phyloP scores from a whole-genome alignment of 1,140 invertebrate species.

The Cydia amplana region DNA sequence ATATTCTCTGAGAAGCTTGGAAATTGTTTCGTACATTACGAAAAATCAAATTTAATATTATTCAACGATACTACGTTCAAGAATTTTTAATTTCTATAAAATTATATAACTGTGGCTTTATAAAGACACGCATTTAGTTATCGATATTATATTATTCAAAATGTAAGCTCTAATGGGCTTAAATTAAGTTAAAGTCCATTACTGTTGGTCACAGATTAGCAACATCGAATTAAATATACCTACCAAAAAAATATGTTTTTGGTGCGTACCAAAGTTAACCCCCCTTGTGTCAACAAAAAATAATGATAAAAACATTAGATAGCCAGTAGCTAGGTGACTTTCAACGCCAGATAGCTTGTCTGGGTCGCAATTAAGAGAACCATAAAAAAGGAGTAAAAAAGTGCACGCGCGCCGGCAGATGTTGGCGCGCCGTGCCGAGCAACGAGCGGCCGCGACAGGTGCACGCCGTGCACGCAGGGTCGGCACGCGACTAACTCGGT shows the following conservation, averaged over 20 bases:
- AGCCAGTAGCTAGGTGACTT: background rate
- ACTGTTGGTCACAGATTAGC: too few relatives aligned
- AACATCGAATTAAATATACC: too few relatives aligned
- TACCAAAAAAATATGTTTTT: too few relatives aligned
- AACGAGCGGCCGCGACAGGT: slow-evolving; percentile 68
- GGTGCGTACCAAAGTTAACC: background rate
- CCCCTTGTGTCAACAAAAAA: background rate
- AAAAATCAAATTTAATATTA: background rate
- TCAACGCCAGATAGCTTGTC: slow-evolving; percentile 32
- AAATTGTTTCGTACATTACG: background rate
- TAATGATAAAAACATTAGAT: background rate
- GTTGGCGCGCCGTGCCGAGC: slow-evolving; percentile 58
- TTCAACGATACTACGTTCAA: too few relatives aligned
- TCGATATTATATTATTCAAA: too few relatives aligned
- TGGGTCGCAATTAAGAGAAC: slow-evolving; percentile 58
- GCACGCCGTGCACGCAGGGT: slow-evolving; percentile 63
- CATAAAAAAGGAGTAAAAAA: slow-evolving; percentile 53
- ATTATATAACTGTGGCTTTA: too few relatives aligned
- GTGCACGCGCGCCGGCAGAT: slow-evolving; percentile 67
- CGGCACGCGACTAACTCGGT: slow-evolving; percentile 41
- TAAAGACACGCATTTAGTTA: too few relatives aligned
- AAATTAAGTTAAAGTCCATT: too few relatives aligned
- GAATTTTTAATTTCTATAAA: too few relatives aligned
- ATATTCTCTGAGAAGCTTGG: background rate
- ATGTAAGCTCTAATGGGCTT: too few relatives aligned